phyloP scores from a whole-genome alignment of 35 echinoderm and acorn worm species.

The Holothuria glaberrima region DNA sequence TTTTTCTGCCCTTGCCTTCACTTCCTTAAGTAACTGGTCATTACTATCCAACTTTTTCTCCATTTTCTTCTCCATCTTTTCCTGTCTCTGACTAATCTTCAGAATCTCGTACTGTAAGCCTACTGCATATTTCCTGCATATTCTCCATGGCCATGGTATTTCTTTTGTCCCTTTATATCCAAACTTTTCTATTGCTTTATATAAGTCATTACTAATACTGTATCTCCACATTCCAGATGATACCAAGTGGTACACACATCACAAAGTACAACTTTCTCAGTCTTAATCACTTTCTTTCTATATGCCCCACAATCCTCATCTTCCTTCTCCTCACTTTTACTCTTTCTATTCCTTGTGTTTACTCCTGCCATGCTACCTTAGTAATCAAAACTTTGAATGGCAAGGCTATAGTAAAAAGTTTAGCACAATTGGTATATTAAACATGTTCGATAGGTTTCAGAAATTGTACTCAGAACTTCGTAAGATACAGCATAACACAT shows the following conservation, averaged over 20 bases:
- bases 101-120: neutral
- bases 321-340: neutral
- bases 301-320: neutral
- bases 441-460: no score
- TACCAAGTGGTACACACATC: neutral
- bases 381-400: no score
- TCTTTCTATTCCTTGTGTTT: neutral
- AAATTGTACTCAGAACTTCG: no score
- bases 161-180: neutral
- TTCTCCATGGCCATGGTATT: neutral
- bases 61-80: neutral
- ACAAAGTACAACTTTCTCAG: conserved; percentile 6
- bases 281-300: neutral
- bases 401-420: no score
- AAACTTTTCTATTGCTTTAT: neutral
- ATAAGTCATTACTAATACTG: conserved; percentile 1
- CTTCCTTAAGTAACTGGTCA: neutral
- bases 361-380: neutral
- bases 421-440: no score
- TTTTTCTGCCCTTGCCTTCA: neutral
- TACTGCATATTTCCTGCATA: conserved; percentile 1
- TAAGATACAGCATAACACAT: no score
- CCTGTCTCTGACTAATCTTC: neutral
- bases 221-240: neutral
- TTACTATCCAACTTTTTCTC: conserved; percentile 13